phyloP scores from a whole-genome alignment of 2,113 vertebrate species.

The Aptenodytes forsteri region DNA sequence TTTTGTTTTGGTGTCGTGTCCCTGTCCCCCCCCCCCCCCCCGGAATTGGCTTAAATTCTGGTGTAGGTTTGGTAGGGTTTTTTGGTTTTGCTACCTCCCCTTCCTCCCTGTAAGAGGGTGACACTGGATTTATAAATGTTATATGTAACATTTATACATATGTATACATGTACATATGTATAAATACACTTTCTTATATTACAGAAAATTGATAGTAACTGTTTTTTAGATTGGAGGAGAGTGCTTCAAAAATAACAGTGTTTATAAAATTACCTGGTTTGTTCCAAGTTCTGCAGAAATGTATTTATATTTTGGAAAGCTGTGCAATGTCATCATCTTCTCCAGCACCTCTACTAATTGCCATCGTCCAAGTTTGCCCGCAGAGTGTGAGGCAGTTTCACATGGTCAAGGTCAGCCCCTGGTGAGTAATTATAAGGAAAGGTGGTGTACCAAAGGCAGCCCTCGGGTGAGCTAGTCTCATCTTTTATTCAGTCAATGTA shows the following conservation, averaged over 20 bases:
- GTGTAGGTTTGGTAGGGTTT: not conserved
- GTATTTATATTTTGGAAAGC: not conserved
- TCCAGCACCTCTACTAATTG: not conserved
- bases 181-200: not conserved
- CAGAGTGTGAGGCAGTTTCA: not conserved
- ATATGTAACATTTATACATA: too few relatives aligned
- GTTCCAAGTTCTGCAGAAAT: not conserved
- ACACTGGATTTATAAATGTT: not conserved
- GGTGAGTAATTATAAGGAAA: not conserved
- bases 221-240: not conserved
- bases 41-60: not conserved
- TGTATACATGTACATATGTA: too few relatives aligned
- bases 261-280: not conserved
- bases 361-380: not conserved
- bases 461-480: not conserved
- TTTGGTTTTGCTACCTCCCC: not conserved
- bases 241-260: not conserved
- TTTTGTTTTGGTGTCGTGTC: not conserved
- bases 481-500: not conserved
- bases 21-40: too few relatives aligned
- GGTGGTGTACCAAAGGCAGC: not conserved
- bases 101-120: not conserved
- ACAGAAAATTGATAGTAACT: not conserved
- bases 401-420: not conserved
- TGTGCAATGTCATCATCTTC: not conserved